These are phyloP conservation scores for Andrena dorsata DNA, from an alignment of 2,888 invertebrate genomes.

Conservation along the genomic window DNA sequence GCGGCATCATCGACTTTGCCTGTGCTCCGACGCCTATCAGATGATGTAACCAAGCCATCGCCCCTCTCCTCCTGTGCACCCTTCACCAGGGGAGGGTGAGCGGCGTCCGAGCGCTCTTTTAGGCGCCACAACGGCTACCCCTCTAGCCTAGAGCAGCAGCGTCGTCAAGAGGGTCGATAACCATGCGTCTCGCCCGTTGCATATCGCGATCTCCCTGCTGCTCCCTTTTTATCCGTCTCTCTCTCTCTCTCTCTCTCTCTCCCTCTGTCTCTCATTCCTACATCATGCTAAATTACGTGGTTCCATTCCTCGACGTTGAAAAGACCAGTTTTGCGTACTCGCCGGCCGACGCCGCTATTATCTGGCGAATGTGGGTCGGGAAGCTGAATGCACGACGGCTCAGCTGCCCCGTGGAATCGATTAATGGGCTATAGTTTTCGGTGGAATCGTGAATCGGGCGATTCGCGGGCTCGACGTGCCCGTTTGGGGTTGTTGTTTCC, in stretches of 20 bases:
- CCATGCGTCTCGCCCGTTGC: constrained; percentile 62
- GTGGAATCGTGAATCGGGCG: constrained; percentile 6
- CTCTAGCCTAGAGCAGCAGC: constrained; percentile 50
- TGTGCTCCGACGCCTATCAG: constrained; percentile 57
- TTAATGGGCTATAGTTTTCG: constrained; percentile 53
- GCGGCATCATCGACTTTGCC: constrained; percentile 66
- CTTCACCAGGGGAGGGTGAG: constrained; percentile 10
- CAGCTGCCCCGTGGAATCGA: constrained; percentile 33
- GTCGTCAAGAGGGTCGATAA: constrained; percentile 72
- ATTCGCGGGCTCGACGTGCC: constrained; percentile 20
- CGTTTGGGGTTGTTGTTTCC: constrained; percentile 14
- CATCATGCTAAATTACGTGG: constrained; percentile 59
- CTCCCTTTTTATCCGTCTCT: neutral
- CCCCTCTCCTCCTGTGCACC: constrained; percentile 23
- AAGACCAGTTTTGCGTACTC: constrained; percentile 60
- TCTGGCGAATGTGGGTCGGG: constrained; percentile 53
- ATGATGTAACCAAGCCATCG: constrained; percentile 72
- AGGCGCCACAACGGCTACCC: constrained; percentile 76
- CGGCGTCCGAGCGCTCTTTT: constrained; percentile 72
- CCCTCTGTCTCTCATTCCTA: constrained; percentile 4
- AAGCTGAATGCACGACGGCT: constrained; percentile 38
- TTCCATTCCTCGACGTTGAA: constrained; percentile 55
- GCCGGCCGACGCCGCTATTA: constrained; percentile 45
- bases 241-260: neutral
- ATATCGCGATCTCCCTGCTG: constrained; percentile 37